Conservation (phyloP, 2,888 invertebrate species). For the Cepaea hortensis region DNA sequence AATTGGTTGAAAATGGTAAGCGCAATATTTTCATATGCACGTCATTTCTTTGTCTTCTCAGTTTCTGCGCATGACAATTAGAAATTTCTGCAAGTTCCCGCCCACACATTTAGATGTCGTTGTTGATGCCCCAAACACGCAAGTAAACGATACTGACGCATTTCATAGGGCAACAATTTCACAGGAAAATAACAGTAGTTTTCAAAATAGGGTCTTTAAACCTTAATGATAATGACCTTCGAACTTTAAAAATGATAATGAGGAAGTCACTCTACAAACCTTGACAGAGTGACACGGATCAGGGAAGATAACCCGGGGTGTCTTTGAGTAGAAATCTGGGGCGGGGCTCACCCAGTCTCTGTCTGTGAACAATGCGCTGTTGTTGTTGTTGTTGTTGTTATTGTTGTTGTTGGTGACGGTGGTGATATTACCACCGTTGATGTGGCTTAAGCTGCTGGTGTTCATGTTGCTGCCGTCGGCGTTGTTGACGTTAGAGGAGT, state of each 20-base stretch:
- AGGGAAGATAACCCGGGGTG: constrained; percentile 45
- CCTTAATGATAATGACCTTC: neutral
- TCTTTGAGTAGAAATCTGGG: constrained; percentile 45
- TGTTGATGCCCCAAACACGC: too few relatives aligned
- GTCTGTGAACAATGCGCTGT: constrained; percentile 16
- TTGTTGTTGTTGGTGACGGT: constrained; percentile 20
- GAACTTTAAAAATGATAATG: neutral
- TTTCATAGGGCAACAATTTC: too few relatives aligned
- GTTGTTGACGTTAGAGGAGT: constrained; percentile 54
- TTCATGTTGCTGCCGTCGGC: constrained; percentile 40
- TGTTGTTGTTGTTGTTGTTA: constrained; percentile 31
- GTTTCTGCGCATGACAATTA: too few relatives aligned
- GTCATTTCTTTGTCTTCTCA: too few relatives aligned
- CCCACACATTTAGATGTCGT: too few relatives aligned
- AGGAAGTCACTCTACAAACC: constrained; percentile 20
- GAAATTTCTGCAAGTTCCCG: too few relatives aligned
- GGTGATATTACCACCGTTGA: constrained; percentile 28
- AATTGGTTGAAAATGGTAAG: too few relatives aligned
- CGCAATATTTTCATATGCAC: too few relatives aligned
- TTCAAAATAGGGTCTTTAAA: neutral
- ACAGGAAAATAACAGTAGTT: neutral
- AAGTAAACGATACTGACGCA: too few relatives aligned
- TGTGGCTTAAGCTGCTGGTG: constrained; percentile 35
- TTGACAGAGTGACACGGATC: constrained; percentile 50
- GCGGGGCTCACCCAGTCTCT: constrained; percentile 43